A percentile compares a stretch with the other conserved stretches of the same genome.
Conservation (phyloP, 2,888 invertebrate species). For the Drosophila infuscata region DNA sequence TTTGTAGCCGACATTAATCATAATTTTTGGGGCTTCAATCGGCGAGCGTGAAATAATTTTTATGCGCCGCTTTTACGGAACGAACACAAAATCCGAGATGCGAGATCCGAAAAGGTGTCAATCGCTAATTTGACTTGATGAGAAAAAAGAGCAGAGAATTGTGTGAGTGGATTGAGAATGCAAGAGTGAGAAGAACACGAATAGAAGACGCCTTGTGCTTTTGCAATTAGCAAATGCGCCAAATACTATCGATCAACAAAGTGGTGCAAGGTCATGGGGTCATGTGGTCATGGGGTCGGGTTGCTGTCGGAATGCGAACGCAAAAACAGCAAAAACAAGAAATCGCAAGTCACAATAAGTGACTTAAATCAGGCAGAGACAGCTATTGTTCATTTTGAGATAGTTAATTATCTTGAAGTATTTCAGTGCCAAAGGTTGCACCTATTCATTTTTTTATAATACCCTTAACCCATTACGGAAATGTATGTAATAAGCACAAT, state of each 20-base stretch:
- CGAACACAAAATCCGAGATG: conserved; percentile 28
- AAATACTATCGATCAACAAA: conserved; percentile 19
- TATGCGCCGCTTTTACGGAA: conserved; percentile 74
- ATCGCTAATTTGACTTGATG: conserved; percentile 66
- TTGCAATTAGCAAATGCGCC: conserved; percentile 42
- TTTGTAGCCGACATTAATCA: conserved; percentile 69
- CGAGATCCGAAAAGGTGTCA: conserved; percentile 67
- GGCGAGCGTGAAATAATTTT: conserved; percentile 75
- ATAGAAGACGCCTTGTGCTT: conserved; percentile 44
- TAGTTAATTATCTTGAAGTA: background rate
- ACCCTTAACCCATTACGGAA: background rate
- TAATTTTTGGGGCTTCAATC: conserved; percentile 60
- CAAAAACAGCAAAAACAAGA: background rate
- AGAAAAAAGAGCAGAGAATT: conserved; percentile 18
- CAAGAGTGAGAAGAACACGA: background rate
- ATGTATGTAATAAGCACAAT: background rate
- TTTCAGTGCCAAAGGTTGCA: background rate
- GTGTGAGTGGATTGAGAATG: background rate
- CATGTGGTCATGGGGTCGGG: conserved; percentile 18
- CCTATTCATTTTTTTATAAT: background rate
- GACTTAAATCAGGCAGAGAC: background rate
- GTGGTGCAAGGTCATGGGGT: conserved; percentile 18
- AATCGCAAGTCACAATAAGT: background rate
- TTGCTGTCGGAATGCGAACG: conserved; percentile 3
- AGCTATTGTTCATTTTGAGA: background rate